Evolutionary conservation across 1,140 invertebrate species (phyloP).

Genomic region (Nomia melanderi): DNA sequence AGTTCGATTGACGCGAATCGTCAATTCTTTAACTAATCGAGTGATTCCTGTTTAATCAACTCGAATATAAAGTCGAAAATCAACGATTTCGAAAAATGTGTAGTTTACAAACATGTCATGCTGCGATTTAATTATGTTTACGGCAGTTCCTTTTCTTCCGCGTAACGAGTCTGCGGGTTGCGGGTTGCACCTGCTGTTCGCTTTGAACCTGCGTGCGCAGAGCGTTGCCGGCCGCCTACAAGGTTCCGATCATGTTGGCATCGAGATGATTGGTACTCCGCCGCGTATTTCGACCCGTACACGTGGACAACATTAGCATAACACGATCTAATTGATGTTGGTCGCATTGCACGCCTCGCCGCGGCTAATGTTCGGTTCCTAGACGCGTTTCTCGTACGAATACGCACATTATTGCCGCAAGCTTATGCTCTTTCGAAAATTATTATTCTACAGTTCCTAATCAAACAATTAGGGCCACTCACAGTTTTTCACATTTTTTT

Average conservation of each 20-base stretch:
- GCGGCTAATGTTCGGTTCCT: not conserved
- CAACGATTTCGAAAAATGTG: not conserved
- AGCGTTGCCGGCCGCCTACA: constrained; percentile 58
- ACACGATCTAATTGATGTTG: constrained; percentile 72
- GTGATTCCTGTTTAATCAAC: too few species aligned
- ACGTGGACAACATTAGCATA: constrained; percentile 67
- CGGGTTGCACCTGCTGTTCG: constrained; percentile 48
- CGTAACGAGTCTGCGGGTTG: constrained; percentile 43
- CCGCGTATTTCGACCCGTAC: constrained; percentile 18
- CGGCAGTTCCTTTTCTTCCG: constrained; percentile 39
- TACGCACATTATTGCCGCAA: not conserved
- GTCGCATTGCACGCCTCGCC: constrained; percentile 36
- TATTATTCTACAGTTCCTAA: too few species aligned
- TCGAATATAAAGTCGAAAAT: not conserved
- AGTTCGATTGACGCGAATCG: too few species aligned
- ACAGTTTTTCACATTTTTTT: too few species aligned
- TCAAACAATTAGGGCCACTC: too few species aligned
- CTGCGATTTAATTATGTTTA: constrained; percentile 6
- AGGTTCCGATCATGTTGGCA: constrained; percentile 35
- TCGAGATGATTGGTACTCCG: constrained; percentile 63
- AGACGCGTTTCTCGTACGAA: not conserved
- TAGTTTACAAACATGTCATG: not conserved
- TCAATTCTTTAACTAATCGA: too few species aligned
- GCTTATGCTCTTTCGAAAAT: too few species aligned
- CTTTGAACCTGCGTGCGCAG: constrained; percentile 26